These are phyloP conservation scores for Clarias magur DNA, from an alignment of 2,113 vertebrate species.

Conservation along the genomic window DNA sequence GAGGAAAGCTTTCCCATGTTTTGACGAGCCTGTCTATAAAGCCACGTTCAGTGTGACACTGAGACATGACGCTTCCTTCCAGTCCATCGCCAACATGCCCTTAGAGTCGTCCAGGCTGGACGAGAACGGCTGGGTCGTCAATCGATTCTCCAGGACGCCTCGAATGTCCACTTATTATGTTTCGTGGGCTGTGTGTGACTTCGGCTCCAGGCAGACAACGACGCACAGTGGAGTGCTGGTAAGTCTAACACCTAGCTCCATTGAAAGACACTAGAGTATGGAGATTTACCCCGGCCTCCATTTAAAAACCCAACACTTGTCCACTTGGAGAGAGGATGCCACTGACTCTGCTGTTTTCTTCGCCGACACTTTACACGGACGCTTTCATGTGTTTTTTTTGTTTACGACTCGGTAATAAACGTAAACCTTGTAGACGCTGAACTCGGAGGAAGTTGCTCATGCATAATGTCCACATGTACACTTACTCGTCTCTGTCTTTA, in stretches of 20 bases:
- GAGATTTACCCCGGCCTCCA: background rate
- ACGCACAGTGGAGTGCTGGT: conserved; percentile 86
- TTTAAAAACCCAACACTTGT: background rate
- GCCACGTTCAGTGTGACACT: conserved; percentile 94
- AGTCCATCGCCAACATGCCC: conserved; percentile 96
- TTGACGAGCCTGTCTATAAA: conserved; percentile 96
- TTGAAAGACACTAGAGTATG: background rate
- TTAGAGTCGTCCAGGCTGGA: conserved; percentile 82
- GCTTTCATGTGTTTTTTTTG: background rate
- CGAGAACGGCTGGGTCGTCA: conserved; percentile 86
- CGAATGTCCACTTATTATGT: conserved; percentile 98
- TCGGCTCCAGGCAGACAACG: conserved; percentile 87
- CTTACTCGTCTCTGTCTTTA: background rate
- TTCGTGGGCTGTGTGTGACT: conserved; percentile 98
- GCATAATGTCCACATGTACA: background rate
- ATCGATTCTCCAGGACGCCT: conserved; percentile 84
- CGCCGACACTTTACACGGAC: background rate
- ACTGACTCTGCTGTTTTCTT: background rate
- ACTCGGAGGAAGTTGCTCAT: background rate
- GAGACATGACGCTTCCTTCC: conserved; percentile 87
- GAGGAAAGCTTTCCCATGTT: conserved; percentile 97
- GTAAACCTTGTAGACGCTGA: background rate
- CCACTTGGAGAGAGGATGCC: background rate
- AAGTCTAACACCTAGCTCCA: conserved; percentile 63
- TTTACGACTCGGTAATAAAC: conserved; percentile 10